Percentiles rank a stretch among this genome's conserved stretches.
Evolutionary conservation across 2,888 invertebrate species (phyloP).

Genomic region (Cyclophora albipunctata): DNA sequence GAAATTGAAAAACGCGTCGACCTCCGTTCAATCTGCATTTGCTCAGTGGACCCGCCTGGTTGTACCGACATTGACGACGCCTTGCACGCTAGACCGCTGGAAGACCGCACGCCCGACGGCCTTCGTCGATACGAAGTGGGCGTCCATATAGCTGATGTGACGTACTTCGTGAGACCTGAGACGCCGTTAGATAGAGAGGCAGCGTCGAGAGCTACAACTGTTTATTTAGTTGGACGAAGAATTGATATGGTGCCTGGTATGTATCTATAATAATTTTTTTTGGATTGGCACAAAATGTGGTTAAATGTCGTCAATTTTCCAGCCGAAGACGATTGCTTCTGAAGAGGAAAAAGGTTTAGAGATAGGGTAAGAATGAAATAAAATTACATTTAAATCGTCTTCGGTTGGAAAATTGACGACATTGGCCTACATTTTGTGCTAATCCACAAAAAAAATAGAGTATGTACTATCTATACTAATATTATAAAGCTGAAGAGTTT

Average conservation of each 20-base stretch:
- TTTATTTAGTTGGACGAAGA: conserved; percentile 94
- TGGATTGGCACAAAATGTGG: too few species aligned
- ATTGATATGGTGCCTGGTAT: conserved; percentile 89
- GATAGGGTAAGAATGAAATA: too few species aligned
- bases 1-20: conserved; percentile 87
- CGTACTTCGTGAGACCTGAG: conserved; percentile 95
- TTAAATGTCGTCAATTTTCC: too few species aligned
- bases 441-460: too few species aligned
- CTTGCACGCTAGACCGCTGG: conserved; percentile 87
- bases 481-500: too few species aligned
- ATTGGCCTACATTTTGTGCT: too few species aligned
- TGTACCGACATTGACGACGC: conserved; percentile 99
- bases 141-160: conserved; percentile 99
- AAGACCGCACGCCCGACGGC: conserved; percentile 65
- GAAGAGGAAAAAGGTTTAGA: too few species aligned
- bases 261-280: too few species aligned
- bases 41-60: conserved; percentile 98
- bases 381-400: too few species aligned
- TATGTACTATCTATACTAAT: too few species aligned
- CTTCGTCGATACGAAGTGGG: conserved; percentile 79
- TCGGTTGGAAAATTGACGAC: too few species aligned
- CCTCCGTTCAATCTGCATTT: conserved; percentile 88
- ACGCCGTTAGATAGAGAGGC: conserved; percentile 96
- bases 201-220: conserved; percentile 94
- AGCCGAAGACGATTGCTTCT: too few species aligned